A percentile compares a stretch with the other conserved stretches of the same genome.
Conservation (phyloP, 2,113 vertebrate species). For the Cryptomyrus ogoouensis region DNA sequence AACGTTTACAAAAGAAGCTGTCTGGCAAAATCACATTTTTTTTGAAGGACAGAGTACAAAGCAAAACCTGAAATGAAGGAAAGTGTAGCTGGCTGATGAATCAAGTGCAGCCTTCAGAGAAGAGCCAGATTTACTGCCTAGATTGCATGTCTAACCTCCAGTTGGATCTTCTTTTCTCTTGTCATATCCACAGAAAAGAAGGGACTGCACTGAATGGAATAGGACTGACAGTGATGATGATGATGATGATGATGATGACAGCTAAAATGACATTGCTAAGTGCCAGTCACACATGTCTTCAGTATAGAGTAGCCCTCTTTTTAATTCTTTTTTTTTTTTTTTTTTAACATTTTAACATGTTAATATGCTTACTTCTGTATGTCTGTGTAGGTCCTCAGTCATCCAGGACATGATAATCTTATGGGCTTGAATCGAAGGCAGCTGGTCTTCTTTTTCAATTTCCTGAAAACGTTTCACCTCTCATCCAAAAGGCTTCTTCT, state of each 20-base stretch:
- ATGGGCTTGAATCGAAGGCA: too few species aligned
- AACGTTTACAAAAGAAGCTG: neutral
- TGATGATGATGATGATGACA: slow-evolving; percentile 55
- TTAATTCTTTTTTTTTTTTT: neutral
- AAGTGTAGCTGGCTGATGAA: neutral
- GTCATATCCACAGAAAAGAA: slow-evolving; percentile 82
- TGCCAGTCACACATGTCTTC: slow-evolving; percentile 38
- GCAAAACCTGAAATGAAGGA: neutral
- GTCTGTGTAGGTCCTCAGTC: too few species aligned
- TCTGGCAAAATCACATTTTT: neutral
- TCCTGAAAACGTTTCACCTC: too few species aligned
- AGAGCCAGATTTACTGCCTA: slow-evolving; percentile 31
- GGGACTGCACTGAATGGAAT: slow-evolving; percentile 70
- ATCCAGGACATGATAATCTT: too few species aligned
- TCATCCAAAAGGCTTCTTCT: too few species aligned
- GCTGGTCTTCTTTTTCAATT: too few species aligned
- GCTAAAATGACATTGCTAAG: slow-evolving; percentile 41
- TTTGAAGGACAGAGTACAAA: neutral
- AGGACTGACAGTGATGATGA: slow-evolving; percentile 67
- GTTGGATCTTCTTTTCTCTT: slow-evolving; percentile 58
- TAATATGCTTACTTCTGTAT: neutral
- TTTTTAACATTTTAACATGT: neutral
- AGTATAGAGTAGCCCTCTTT: slow-evolving; percentile 19
- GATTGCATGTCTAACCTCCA: slow-evolving; percentile 43
- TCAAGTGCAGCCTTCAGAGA: neutral